Percentiles rank a stretch among this genome's conserved stretches.
phyloP scores from a whole-genome alignment of 2,888 invertebrate species.

The Halocaridina rubra region DNA sequence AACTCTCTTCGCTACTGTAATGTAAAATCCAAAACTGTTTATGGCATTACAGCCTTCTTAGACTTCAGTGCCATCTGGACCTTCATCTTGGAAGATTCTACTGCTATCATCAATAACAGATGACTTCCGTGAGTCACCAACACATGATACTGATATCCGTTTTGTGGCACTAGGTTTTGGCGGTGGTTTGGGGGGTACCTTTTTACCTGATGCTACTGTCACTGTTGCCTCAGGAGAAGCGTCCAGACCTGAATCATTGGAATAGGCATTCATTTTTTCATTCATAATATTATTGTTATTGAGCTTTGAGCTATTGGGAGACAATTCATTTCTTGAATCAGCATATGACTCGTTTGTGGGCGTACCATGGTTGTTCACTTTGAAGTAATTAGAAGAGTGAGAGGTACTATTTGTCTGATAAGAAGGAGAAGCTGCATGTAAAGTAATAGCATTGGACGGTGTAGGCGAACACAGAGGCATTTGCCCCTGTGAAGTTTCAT shows the following conservation, averaged over 20 bases:
- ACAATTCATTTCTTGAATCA: conserved; percentile 15
- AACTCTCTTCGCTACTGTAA: too few relatives aligned
- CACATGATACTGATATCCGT: conserved; percentile 60
- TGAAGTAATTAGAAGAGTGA: too few relatives aligned
- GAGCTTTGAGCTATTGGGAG: conserved; percentile 5
- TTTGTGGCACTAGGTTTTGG: conserved; percentile 65
- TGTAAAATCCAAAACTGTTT: too few relatives aligned
- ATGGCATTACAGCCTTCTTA: too few relatives aligned
- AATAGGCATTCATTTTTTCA: background rate
- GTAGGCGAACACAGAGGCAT: background rate
- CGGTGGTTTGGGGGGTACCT: conserved; percentile 66
- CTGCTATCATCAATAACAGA: conserved; percentile 26
- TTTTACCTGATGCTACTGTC: conserved; percentile 43
- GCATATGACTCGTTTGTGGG: background rate
- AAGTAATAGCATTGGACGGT: conserved; percentile 39
- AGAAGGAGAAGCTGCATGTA: conserved; percentile 33
- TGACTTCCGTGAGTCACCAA: conserved; percentile 42
- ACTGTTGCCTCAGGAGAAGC: background rate
- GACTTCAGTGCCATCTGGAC: conserved; percentile 63
- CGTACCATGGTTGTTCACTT: background rate
- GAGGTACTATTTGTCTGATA: conserved; percentile 7
- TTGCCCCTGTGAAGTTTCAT: background rate
- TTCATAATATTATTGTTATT: conserved; percentile 31
- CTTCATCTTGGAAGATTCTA: conserved; percentile 59
- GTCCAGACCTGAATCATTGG: background rate